These are phyloP conservation scores for Australoheros facetus DNA, from an alignment of 2,797 vertebrate genomes.

Conservation along the genomic window DNA sequence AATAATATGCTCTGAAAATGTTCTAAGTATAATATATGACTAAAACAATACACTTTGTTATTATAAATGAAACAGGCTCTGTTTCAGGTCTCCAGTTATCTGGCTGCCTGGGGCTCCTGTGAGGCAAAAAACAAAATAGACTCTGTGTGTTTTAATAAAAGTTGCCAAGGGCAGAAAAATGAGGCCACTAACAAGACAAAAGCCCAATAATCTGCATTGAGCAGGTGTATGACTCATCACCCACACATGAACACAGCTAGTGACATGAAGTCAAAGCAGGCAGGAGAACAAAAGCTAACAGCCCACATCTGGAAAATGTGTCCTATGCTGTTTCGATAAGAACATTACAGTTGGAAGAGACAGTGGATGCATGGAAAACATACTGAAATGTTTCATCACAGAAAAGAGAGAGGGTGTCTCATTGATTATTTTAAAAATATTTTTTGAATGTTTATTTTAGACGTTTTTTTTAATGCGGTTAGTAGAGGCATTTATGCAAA, in stretches of 20 bases:
- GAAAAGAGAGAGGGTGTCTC: neutral
- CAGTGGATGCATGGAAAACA: neutral
- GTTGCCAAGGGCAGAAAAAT: slow-evolving; percentile 2
- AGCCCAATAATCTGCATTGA: neutral
- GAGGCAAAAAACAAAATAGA: neutral
- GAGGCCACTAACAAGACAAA: neutral
- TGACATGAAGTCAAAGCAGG: neutral
- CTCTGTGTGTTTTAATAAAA: neutral
- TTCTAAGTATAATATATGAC: neutral
- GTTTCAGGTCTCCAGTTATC: neutral
- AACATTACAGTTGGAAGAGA: neutral
- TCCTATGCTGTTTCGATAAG: neutral
- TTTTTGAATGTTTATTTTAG: neutral
- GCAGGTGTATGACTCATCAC: neutral
- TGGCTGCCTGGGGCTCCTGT: neutral
- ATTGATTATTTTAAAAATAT: neutral
- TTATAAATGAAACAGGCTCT: neutral
- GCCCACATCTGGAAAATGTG: neutral
- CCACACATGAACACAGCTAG: neutral
- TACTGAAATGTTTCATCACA: neutral
- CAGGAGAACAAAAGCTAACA: neutral
- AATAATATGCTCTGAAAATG: no score
- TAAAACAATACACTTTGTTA: neutral
- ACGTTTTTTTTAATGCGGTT: neutral
- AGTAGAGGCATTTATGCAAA: neutral